These are phyloP conservation scores for Diarsia dahlii DNA, from an alignment of 2,888 invertebrate genomes.

Conservation along the genomic window DNA sequence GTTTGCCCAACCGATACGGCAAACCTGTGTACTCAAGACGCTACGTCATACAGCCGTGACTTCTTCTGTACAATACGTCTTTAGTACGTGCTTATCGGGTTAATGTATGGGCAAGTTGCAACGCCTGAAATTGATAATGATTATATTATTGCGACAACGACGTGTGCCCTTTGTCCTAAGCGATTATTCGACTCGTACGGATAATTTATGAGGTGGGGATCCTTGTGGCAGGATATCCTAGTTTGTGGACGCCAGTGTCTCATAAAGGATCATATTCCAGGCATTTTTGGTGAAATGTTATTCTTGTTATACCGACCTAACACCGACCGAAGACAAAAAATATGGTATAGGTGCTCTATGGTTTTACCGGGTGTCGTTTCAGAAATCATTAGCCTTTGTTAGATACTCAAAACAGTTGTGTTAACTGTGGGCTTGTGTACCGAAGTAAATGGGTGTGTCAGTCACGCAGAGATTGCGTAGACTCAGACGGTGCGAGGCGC, in stretches of 20 bases:
- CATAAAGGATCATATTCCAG: background rate
- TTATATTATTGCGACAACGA: constrained; percentile 45
- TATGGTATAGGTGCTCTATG: background rate
- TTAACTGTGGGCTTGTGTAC: constrained; percentile 46
- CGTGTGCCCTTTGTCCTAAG: constrained; percentile 49
- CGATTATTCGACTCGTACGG: constrained; percentile 21
- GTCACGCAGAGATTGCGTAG: constrained; percentile 18
- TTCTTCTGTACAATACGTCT: constrained; percentile 57
- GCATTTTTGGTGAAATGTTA: background rate
- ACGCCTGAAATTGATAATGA: constrained; percentile 62
- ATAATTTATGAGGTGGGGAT: constrained; percentile 19
- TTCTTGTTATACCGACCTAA: background rate
- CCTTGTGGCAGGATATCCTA: background rate
- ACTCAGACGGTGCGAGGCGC: background rate
- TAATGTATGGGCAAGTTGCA: constrained; percentile 61
- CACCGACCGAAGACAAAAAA: too few relatives aligned
- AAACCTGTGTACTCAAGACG: background rate
- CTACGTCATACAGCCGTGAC: constrained; percentile 61
- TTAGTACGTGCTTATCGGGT: constrained; percentile 71
- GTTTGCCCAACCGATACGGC: constrained; percentile 55
- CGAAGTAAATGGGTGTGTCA: constrained; percentile 61
- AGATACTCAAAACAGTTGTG: background rate
- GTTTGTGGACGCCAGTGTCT: background rate
- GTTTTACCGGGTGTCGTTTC: background rate
- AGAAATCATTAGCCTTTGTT: constrained; percentile 11